Percentiles rank a stretch among this genome's conserved stretches.
phyloP scores from a whole-genome alignment of 1,140 invertebrate species.

The Drosophila orena region DNA sequence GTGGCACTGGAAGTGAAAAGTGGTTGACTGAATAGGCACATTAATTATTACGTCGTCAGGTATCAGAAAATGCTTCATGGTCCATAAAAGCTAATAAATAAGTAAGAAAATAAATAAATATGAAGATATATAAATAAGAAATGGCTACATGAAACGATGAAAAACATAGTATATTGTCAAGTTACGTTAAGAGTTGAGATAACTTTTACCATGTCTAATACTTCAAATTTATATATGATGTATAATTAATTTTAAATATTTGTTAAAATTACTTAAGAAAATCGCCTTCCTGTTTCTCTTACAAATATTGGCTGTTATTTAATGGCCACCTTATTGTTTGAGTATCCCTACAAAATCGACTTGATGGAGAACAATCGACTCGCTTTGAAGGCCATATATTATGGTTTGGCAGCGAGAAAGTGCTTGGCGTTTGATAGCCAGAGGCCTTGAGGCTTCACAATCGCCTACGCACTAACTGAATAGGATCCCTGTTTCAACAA shows the following conservation, averaged over 20 bases:
- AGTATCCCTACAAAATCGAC: not conserved
- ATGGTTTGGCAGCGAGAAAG: not conserved
- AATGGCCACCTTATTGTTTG: not conserved
- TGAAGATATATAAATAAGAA: no score
- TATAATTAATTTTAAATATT: not conserved
- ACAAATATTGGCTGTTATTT: no score
- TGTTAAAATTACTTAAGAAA: no score
- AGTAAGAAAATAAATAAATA: no score
- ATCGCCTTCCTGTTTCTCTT: no score
- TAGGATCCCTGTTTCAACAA: slow-evolving; percentile 2
- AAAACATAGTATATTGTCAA: no score
- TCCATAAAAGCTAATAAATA: no score
- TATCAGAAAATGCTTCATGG: not conserved
- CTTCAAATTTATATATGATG: not conserved
- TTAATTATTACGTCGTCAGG: slow-evolving; percentile 52
- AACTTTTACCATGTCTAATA: no score
- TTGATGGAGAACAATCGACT: not conserved
- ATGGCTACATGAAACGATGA: no score
- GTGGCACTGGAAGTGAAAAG: slow-evolving; percentile 12
- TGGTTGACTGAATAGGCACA: slow-evolving; percentile 38
- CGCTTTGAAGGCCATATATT: not conserved
- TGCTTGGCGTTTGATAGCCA: slow-evolving; percentile 1
- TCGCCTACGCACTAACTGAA: slow-evolving; percentile 20
- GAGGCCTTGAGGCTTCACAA: not conserved
- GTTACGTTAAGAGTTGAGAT: no score